Evolutionary conservation across 2,113 vertebrate genomes (phyloP).

Genomic region (Sprattus sprattus): DNA sequence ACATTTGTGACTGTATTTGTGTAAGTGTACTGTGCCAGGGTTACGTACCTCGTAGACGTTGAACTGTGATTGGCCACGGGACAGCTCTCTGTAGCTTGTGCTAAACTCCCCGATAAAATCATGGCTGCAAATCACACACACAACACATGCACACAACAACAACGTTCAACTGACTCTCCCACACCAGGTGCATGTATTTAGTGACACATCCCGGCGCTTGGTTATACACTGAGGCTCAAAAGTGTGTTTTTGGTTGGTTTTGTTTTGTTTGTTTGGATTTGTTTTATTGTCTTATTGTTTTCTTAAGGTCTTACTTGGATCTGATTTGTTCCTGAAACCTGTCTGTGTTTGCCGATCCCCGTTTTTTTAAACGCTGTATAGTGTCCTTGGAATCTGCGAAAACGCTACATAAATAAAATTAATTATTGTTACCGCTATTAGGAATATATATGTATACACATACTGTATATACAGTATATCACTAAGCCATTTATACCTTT

Average conservation of each 20-base stretch:
- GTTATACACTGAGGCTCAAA: neutral
- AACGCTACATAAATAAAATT: slow-evolving; percentile 18
- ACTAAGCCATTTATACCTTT: neutral
- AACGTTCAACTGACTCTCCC: neutral
- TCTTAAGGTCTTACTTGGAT: slow-evolving; percentile 23
- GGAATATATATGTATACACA: neutral
- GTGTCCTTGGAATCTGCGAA: slow-evolving; percentile 23
- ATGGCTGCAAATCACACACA: slow-evolving; percentile 73
- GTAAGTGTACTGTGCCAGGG: neutral
- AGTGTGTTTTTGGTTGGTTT: neutral
- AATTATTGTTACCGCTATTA: neutral
- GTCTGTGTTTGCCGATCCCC: neutral
- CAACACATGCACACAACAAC: neutral
- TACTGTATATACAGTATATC: neutral
- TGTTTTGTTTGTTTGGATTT: neutral
- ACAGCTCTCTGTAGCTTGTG: slow-evolving; percentile 94
- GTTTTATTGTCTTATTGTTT: neutral
- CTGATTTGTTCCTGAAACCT: slow-evolving; percentile 16
- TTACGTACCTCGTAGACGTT: slow-evolving; percentile 91
- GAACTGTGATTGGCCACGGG: slow-evolving; percentile 94
- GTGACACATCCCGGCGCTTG: neutral
- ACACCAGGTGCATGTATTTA: neutral
- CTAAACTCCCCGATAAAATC: slow-evolving; percentile 98
- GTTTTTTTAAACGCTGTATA: slow-evolving; percentile 27
- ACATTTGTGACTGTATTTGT: neutral